phyloP scores from a whole-genome alignment of 2,888 invertebrate genomes.

The Andrena camellia region DNA sequence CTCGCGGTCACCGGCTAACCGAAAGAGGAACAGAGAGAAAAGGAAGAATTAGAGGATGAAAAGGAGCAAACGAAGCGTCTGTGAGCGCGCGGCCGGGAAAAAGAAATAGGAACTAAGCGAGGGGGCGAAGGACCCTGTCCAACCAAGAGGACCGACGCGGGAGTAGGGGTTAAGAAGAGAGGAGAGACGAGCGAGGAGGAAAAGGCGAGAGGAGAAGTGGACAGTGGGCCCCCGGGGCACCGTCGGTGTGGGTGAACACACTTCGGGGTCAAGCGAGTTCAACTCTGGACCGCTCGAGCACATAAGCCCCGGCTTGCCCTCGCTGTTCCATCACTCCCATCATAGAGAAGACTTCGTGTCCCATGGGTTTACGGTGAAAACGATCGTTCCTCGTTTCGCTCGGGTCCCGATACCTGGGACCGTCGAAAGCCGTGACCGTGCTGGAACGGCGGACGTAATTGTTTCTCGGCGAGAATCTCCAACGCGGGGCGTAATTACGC shows the following conservation, averaged over 20 bases:
- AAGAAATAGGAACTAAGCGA: constrained; percentile 37
- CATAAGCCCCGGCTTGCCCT: constrained; percentile 64
- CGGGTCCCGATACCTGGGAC: background rate
- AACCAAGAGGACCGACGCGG: constrained; percentile 27
- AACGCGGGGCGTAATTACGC: constrained; percentile 27
- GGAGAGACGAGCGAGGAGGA: constrained; percentile 39
- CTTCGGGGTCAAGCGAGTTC: constrained; percentile 80
- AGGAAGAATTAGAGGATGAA: constrained; percentile 71
- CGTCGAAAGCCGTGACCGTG: constrained; percentile 8
- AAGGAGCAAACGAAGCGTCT: constrained; percentile 71
- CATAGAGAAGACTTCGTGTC: constrained; percentile 55
- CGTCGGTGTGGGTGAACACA: constrained; percentile 81
- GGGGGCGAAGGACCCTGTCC: constrained; percentile 29
- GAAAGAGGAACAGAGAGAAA: constrained; percentile 46
- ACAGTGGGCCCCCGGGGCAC: constrained; percentile 70
- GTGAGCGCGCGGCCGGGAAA: constrained; percentile 65
- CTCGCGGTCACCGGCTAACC: constrained; percentile 61
- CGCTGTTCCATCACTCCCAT: constrained; percentile 58
- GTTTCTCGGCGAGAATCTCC: constrained; percentile 41
- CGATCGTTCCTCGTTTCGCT: constrained; percentile 45
- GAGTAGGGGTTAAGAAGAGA: constrained; percentile 32
- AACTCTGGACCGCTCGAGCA: constrained; percentile 73
- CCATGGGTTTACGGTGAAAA: constrained; percentile 68
- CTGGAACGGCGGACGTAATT: background rate
- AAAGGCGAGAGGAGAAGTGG: constrained; percentile 67